phyloP scores from a whole-genome alignment of 2,888 invertebrate genomes.

The Aelia acuminata region DNA sequence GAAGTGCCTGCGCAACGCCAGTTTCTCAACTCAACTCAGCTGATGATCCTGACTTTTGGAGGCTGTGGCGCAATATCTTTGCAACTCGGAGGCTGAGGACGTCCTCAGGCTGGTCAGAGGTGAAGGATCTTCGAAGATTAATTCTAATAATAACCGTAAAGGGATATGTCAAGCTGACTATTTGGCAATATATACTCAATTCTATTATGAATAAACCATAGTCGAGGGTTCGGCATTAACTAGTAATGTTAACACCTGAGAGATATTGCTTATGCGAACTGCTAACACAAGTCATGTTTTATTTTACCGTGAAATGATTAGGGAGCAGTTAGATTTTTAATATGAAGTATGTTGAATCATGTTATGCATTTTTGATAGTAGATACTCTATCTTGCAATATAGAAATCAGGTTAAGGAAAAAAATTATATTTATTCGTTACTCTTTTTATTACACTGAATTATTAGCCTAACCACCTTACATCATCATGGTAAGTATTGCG shows the following conservation, averaged over 20 bases:
- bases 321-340: too few species aligned
- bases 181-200: conserved; percentile 3
- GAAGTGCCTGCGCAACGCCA: not conserved
- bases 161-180: not conserved
- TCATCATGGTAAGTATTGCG: too few species aligned
- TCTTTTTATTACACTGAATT: too few species aligned
- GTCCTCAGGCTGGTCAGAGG: conserved; percentile 24
- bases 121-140: conserved; percentile 3
- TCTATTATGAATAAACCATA: not conserved
- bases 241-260: not conserved
- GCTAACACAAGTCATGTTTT: too few species aligned
- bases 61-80: not conserved
- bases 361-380: too few species aligned
- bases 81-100: not conserved
- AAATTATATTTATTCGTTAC: too few species aligned
- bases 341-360: too few species aligned
- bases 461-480: too few species aligned
- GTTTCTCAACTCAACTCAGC: not conserved
- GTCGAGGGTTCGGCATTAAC: not conserved
- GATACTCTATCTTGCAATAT: too few species aligned
- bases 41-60: conserved; percentile 36
- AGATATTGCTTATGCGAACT: too few species aligned
- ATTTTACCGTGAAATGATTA: too few species aligned
- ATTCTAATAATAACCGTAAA: conserved; percentile 36
- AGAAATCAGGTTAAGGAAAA: too few species aligned